Base-by-base conservation (phyloP, 2,113 vertebrate species). In the Clarias magur region DNA sequence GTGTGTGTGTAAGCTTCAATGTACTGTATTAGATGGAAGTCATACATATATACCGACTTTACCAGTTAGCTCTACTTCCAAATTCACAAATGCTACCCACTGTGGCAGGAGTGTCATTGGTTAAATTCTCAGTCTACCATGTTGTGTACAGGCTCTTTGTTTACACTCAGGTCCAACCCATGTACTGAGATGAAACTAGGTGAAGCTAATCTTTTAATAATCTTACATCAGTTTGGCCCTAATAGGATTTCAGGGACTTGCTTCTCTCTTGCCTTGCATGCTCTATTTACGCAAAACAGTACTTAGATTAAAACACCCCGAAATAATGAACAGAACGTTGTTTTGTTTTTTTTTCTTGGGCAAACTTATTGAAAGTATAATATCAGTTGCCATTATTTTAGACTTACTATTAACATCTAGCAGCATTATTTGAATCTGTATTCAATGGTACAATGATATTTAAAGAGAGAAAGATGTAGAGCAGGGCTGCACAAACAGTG, bases 131-230 rank as follows among this genome's bases (percentile, higher is more conserved):
- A 72, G 67, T 25, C 60, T 87, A 75, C 27, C 0, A 1, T 84
- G 85, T 21, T 72, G 60, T 89, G 76, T 91, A 84, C 93, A 90
- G 82, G 81, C 87, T 89, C 90, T 93, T 94, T 94, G 92, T 94
- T 92, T 85, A 76, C 84, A 82, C 62, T 89, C 21, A 84, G 88
- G 90, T 93, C 92, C 92, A 94, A 94, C 92, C 91, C 84, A 54
- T 12, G 86, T 38, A 91, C 92, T 94, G 89, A 91, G 90, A 92
- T 92, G 87, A 90, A 94, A 89, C 90, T 91, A 92, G 87, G 92
- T 93, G 89, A 93, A 92, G 92, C 92, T 95, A 95, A 95, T 95
- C 94, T 94, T 94, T 93, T 94, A 95, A 95, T 94, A 95, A 93
- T 92, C 91, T 94, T 93, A 92, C 92, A 93, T 92, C 91, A 91